Evolutionary conservation across 1,140 invertebrate species (phyloP).

Genomic region (Cryptotermes secundus): DNA sequence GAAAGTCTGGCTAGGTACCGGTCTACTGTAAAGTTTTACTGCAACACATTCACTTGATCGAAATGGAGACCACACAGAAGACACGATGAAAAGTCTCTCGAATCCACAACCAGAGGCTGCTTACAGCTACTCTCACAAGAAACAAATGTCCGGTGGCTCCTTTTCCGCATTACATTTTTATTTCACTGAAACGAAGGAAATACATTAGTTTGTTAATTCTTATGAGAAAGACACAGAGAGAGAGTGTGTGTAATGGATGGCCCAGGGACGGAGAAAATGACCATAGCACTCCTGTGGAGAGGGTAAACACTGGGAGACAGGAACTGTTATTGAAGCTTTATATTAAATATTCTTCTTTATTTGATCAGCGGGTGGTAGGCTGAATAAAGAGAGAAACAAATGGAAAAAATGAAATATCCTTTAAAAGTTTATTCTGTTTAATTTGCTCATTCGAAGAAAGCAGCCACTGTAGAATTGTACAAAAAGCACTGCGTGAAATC

Average conservation of each 20-base stretch:
- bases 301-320: background rate
- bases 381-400: background rate
- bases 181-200: background rate
- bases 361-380: background rate
- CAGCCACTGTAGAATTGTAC: background rate
- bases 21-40: too few relatives aligned
- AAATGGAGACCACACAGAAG: too few relatives aligned
- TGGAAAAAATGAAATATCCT: background rate
- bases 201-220: background rate
- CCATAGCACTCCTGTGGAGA: background rate
- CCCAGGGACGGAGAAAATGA: background rate
- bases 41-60: too few relatives aligned
- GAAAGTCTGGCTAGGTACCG: too few relatives aligned
- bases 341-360: background rate
- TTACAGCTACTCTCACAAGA: too few relatives aligned
- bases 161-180: background rate
- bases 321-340: background rate
- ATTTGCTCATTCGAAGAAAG: background rate
- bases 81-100: too few relatives aligned
- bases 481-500: background rate
- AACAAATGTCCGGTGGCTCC: background rate
- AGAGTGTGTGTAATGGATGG: background rate
- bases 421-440: background rate
- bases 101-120: too few relatives aligned
- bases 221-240: background rate